Conservation (phyloP, 2,113 vertebrate species). For the Paramormyrops kingsleyae region DNA sequence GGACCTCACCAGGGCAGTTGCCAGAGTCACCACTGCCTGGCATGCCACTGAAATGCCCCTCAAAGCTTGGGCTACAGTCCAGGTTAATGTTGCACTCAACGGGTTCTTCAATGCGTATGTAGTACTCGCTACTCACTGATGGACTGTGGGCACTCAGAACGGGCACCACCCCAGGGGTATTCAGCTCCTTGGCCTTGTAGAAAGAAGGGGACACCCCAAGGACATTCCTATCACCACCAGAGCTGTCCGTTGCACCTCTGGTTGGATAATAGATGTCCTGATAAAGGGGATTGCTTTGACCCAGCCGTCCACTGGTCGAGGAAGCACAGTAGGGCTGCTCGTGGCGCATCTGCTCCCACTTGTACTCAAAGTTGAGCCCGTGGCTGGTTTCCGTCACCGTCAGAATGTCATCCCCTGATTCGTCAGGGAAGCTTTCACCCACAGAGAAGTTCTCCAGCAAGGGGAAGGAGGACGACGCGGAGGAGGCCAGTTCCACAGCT, state of each 20-base stretch:
- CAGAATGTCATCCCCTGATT: conserved; percentile 81
- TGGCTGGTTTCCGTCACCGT: conserved; percentile 92
- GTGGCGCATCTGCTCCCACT: conserved; percentile 79
- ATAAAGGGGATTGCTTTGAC: conserved; percentile 69
- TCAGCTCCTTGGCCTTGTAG: conserved; percentile 66
- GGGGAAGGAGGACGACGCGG: conserved; percentile 79
- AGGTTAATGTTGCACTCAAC: conserved; percentile 66
- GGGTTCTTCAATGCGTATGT: conserved; percentile 90
- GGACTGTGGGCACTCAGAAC: conserved; percentile 91
- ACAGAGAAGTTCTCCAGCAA: conserved; percentile 83
- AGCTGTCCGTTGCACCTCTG: conserved; percentile 40
- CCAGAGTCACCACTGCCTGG: conserved; percentile 26
- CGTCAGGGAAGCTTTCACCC: conserved; percentile 74
- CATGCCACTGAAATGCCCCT: conserved; percentile 44
- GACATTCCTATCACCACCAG: conserved; percentile 56
- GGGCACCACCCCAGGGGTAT: conserved; percentile 73
- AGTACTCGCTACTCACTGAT: conserved; percentile 88
- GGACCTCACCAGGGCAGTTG: conserved; percentile 25
- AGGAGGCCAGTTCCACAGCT: conserved; percentile 60
- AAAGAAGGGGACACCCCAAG: conserved; percentile 73
- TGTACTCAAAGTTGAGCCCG: conserved; percentile 94
- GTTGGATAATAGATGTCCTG: conserved; percentile 78
- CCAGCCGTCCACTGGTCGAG: conserved; percentile 60
- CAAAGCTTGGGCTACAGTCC: conserved; percentile 64
- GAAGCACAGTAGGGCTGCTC: conserved; percentile 69